phyloP scores from a whole-genome alignment of 2,797 vertebrate genomes.

The Myripristis murdjan region DNA sequence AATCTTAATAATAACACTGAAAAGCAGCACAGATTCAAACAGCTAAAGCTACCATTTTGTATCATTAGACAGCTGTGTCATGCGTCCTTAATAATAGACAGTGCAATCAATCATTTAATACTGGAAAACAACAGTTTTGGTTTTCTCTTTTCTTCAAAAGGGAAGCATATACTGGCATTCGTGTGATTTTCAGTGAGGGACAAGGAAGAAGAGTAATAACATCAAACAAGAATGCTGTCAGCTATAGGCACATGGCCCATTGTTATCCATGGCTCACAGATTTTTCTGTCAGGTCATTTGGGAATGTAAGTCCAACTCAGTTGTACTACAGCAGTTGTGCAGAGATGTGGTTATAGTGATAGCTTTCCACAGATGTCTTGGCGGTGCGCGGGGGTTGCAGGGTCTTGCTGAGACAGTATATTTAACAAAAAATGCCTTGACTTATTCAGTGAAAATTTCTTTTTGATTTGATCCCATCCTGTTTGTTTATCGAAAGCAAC shows the following conservation, averaged over 20 bases:
- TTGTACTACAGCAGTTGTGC: slow-evolving; percentile 58
- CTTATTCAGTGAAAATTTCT: slow-evolving; percentile 59
- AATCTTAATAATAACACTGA: no score
- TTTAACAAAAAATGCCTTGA: slow-evolving; percentile 46
- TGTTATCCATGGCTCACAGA: slow-evolving; percentile 47
- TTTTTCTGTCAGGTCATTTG: slow-evolving; percentile 51
- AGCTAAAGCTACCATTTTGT: neutral
- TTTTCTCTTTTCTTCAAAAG: no score
- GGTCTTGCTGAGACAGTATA: slow-evolving; percentile 47
- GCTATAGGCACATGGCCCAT: slow-evolving; percentile 27
- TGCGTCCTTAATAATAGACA: no score
- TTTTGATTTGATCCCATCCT: slow-evolving; percentile 55
- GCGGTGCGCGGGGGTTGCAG: slow-evolving; percentile 26
- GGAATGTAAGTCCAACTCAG: slow-evolving; percentile 30
- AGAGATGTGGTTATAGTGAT: neutral
- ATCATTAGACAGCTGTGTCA: neutral
- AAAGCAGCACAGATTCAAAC: neutral
- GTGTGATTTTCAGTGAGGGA: neutral
- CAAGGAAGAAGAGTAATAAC: slow-evolving; percentile 28
- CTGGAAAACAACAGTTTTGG: no score
- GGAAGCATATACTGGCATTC: slow-evolving; percentile 4
- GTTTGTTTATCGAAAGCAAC: slow-evolving; percentile 44
- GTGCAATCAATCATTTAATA: no score
- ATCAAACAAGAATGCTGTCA: slow-evolving; percentile 25
- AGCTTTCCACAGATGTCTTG: slow-evolving; percentile 25